Conservation (phyloP, 37 sponge, comb jelly and placozoan species). For the Tethya wilhelma region DNA sequence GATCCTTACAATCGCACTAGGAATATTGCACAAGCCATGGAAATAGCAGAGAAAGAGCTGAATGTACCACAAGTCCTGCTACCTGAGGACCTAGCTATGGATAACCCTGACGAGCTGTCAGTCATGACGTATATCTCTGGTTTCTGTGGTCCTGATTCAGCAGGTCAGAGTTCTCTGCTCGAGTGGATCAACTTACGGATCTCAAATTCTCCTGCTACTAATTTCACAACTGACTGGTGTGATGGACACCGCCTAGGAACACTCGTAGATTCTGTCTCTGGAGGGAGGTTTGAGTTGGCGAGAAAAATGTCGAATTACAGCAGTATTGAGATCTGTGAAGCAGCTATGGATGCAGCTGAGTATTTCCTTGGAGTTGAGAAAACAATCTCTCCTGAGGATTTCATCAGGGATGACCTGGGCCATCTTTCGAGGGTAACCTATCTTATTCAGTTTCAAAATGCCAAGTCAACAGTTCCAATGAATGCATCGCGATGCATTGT, state of each 20-base stretch:
- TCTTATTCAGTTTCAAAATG: slow-evolving; percentile 70
- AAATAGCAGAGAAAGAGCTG: slow-evolving; percentile 73
- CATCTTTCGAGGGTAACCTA: slow-evolving; percentile 67
- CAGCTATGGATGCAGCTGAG: slow-evolving; percentile 72
- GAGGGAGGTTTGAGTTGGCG: slow-evolving; percentile 47
- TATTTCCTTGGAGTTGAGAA: slow-evolving; percentile 52
- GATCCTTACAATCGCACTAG: slow-evolving; percentile 48
- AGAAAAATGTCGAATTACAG: slow-evolving; percentile 46
- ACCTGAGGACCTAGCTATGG: slow-evolving; percentile 65
- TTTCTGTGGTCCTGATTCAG: slow-evolving; percentile 77
- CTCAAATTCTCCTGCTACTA: slow-evolving; percentile 64
- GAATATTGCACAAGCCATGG: slow-evolving; percentile 72
- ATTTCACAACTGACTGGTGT: slow-evolving; percentile 84
- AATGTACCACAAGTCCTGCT: slow-evolving; percentile 73
- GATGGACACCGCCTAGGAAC: slow-evolving; percentile 75
- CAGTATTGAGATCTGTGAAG: slow-evolving; percentile 56
- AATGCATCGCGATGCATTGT: slow-evolving; percentile 65
- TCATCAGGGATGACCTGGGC: slow-evolving; percentile 54
- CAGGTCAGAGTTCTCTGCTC: slow-evolving; percentile 66
- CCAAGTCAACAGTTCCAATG: slow-evolving; percentile 51
- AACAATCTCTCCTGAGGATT: slow-evolving; percentile 64
- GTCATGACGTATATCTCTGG: slow-evolving; percentile 88
- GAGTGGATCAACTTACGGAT: slow-evolving; percentile 78
- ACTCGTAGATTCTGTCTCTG: slow-evolving; percentile 71
- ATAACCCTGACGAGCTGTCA: slow-evolving; percentile 83